A percentile compares a stretch with the other conserved stretches of the same genome.
Evolutionary conservation across 53 echinoderm and acorn worm genomes (phyloP).

Genomic region (Stichopus horrens): DNA sequence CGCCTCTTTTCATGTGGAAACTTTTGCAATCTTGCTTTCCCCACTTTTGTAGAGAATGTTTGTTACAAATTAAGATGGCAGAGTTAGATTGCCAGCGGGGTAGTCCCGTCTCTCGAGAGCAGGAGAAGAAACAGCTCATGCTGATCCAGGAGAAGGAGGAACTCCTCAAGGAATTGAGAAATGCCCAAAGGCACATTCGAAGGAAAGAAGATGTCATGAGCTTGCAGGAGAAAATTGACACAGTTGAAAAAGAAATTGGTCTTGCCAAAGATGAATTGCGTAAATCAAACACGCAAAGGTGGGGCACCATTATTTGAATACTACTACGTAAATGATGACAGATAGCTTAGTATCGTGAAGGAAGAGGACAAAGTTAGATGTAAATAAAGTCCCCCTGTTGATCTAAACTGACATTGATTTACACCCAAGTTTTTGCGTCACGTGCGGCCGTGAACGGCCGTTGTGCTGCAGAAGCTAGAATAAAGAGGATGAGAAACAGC

Average conservation of each 20-base stretch:
- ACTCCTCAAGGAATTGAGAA: conserved; percentile 65
- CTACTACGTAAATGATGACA: background rate
- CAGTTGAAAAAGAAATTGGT: conserved; percentile 58
- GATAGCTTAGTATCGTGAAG: background rate
- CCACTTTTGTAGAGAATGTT: conserved; percentile 23
- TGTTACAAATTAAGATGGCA: conserved; percentile 54
- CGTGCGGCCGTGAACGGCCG: too few species aligned
- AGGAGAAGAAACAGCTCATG: conserved; percentile 60
- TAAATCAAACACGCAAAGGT: conserved; percentile 70
- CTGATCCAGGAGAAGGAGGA: conserved; percentile 77
- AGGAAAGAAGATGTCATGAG: conserved; percentile 60
- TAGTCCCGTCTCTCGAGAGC: conserved; percentile 50
- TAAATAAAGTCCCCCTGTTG: background rate
- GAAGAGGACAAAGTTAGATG: background rate
- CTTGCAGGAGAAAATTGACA: conserved; percentile 61
- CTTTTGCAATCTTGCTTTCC: conserved; percentile 32
- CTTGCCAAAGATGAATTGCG: conserved; percentile 62
- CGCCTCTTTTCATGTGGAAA: background rate
- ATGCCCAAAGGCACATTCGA: conserved; percentile 58
- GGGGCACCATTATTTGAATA: background rate
- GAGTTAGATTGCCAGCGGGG: conserved; percentile 61
- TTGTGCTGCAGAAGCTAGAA: too few species aligned
- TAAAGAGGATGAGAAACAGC: too few species aligned
- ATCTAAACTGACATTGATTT: too few species aligned
- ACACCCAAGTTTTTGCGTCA: too few species aligned